A percentile compares a stretch with the other conserved stretches of the same genome.
Evolutionary conservation across 2,113 vertebrate genomes (phyloP).

Genomic region (Garra rufa): DNA sequence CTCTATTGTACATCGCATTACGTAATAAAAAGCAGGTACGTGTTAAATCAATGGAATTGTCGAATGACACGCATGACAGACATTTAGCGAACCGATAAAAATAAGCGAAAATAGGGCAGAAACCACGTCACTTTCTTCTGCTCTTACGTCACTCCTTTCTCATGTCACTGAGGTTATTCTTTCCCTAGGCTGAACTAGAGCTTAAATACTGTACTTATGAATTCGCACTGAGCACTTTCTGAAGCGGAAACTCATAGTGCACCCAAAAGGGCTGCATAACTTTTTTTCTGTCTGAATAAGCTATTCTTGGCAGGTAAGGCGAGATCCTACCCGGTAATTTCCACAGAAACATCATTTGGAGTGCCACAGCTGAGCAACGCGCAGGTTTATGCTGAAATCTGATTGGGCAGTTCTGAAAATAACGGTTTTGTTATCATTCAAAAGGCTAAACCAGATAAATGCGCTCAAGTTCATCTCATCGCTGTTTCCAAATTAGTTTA

Average conservation of each 20-base stretch:
- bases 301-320: slow-evolving; percentile 22
- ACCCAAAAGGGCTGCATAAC: background rate
- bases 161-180: background rate
- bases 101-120: background rate
- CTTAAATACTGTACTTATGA: background rate
- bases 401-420: slow-evolving; percentile 27
- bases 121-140: slow-evolving; percentile 2
- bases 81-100: background rate
- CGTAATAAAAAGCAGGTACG: background rate
- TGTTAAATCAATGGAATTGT: background rate
- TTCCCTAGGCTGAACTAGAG: background rate
- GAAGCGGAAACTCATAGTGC: background rate
- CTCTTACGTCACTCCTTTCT: slow-evolving; percentile 14
- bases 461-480: background rate
- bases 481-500: background rate
- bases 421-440: slow-evolving; percentile 40
- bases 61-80: background rate
- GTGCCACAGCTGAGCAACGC: background rate
- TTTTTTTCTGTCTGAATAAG: background rate
- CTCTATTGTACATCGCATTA: background rate
- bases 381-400: background rate
- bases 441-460: background rate
- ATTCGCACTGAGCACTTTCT: background rate
- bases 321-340: slow-evolving; percentile 13
- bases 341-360: background rate